Evolutionary conservation across 2,888 invertebrate species (phyloP), one percentile per base, ranked within the genome.

Genomic region (Gymnocheta viridis): DNA sequence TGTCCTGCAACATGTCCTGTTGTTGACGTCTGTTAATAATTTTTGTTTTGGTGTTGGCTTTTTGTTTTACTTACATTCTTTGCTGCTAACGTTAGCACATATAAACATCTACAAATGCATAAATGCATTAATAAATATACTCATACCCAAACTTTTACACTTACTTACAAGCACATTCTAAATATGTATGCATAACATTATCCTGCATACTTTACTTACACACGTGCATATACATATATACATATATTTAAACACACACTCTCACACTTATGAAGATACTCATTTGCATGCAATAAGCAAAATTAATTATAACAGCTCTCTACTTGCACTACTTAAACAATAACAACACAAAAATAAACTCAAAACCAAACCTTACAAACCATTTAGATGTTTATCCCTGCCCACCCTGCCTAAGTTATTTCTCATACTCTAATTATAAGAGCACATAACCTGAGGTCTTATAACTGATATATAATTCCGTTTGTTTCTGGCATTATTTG

Each of bases 271-370:
- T 72, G 19, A 51, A 72, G 67, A 62, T 83, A 79, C 85, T 85
- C 86, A 86, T 86, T 85, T 86, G 85, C 85, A 87, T 87, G 87
- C 87, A 87, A 86, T 87, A 85, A 87, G 86, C 85, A 87, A 88
- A 88, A 87, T 87, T 88, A 88, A 88, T 87, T 87, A 87, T 87
- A 80, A 82, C 82, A 80, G 76, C 76, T 85, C 79, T 80, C 72
- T 62, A 76, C 72, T 85, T 78, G 78, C 82, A 82, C 83, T 82
- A 85, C 83, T 85, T 84, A 84, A 84, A 73, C 81, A 77, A 73
- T 62, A 83, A 72, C 60, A 76, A 76, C 47, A 79, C 22, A 66
- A 19, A 66, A 24, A 66, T 12, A 41, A 10, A 62, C 17, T 51
- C 27, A 64, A 67, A 22, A 49, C 64, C 82, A 27, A 70, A 51